Percentiles rank a stretch among this genome's conserved stretches.
These are phyloP conservation scores for Rostratula benghalensis DNA, from an alignment of 2,113 vertebrate species.

Conservation along the genomic window DNA sequence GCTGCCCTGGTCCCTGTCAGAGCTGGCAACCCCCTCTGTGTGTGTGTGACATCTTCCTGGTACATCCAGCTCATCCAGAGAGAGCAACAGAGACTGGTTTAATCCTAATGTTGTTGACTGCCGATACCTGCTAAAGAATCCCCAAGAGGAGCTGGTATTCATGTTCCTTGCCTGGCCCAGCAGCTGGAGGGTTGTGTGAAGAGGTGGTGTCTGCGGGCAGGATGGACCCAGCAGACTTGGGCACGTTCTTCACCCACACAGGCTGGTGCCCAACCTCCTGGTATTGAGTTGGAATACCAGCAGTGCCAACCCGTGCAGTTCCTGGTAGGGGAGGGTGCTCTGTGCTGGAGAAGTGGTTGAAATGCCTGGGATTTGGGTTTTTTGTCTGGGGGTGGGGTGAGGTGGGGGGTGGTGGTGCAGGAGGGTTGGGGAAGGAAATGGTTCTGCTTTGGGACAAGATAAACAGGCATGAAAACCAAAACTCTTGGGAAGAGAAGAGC, in stretches of 20 bases:
- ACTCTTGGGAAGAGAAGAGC: neutral
- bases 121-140: neutral
- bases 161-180: neutral
- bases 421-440: neutral
- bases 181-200: neutral
- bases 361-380: neutral
- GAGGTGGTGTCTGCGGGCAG: neutral
- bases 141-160: neutral
- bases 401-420: no score
- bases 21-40: neutral
- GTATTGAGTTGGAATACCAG: neutral
- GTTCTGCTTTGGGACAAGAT: neutral
- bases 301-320: neutral
- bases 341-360: neutral
- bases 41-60: neutral
- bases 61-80: no score
- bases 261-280: neutral
- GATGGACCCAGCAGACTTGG: neutral
- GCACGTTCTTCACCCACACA: fast-evolving
- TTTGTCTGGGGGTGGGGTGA: neutral
- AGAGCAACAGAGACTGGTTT: neutral
- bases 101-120: neutral
- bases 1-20: neutral
- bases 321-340: neutral
- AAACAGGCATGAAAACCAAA: neutral